These are phyloP conservation scores for Drosophila oshimai DNA, from an alignment of 1,140 invertebrate genomes.

Conservation along the genomic window DNA sequence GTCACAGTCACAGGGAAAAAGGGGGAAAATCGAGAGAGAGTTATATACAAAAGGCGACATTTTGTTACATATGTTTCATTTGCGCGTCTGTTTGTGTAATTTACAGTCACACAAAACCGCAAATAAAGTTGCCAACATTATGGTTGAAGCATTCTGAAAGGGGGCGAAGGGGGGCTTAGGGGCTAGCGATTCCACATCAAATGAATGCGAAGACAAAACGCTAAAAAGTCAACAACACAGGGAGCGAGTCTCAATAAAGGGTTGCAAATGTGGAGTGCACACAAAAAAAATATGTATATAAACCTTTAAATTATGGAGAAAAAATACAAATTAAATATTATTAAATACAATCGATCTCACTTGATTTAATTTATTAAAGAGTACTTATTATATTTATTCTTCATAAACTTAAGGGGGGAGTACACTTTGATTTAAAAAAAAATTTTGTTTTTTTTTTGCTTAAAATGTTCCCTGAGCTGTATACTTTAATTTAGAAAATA, in stretches of 20 bases:
- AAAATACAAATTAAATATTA: too few relatives aligned
- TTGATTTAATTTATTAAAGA: too few relatives aligned
- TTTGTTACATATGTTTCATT: constrained; percentile 75
- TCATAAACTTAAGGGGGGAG: too few relatives aligned
- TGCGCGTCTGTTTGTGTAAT: constrained; percentile 75
- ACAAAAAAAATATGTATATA: too few relatives aligned
- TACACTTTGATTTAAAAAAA: too few relatives aligned
- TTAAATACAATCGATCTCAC: too few relatives aligned
- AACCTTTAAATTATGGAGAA: too few relatives aligned
- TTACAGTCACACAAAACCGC: constrained; percentile 77
- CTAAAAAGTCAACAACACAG: constrained; percentile 73
- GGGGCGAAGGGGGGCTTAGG: background rate
- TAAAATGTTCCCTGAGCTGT: too few relatives aligned
- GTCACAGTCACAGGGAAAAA: constrained; percentile 6
- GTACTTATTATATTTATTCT: too few relatives aligned
- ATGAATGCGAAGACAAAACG: constrained; percentile 69
- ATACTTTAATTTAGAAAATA: too few relatives aligned
- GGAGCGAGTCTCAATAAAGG: constrained; percentile 38
- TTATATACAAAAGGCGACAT: constrained; percentile 35
- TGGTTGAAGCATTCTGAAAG: constrained; percentile 19
- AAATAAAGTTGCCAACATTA: constrained; percentile 77
- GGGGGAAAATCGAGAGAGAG: constrained; percentile 15
- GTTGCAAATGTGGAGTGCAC: constrained; percentile 32
- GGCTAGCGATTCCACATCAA: constrained; percentile 45
- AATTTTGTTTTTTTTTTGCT: too few relatives aligned